These are phyloP conservation scores for Petrocephalus schoutedeni DNA, from an alignment of 2,797 vertebrate species.

Conservation along the genomic window DNA sequence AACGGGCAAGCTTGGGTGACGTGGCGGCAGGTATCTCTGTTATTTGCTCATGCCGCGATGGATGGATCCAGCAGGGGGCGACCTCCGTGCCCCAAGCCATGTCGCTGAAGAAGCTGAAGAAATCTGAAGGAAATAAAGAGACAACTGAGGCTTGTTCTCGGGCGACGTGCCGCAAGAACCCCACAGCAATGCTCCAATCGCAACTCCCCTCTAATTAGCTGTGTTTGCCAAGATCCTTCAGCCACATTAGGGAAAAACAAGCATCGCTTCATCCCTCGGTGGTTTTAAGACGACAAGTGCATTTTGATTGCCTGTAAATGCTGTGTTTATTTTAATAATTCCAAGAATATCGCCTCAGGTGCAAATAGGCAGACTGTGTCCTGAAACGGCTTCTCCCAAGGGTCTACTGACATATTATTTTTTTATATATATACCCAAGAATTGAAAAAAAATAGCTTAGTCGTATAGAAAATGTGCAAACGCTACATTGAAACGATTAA, in stretches of 20 bases:
- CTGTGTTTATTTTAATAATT: conserved; percentile 45
- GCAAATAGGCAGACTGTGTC: conserved; percentile 40
- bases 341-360: conserved; percentile 41
- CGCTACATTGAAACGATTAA: background rate
- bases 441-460: conserved; percentile 31
- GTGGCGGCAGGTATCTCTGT: conserved; percentile 35
- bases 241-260: conserved; percentile 36
- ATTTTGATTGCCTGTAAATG: conserved; percentile 46
- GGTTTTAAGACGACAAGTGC: conserved; percentile 41
- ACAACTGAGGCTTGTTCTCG: conserved; percentile 19
- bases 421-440: background rate
- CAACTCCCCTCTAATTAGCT: conserved; percentile 48
- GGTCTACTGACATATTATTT: conserved; percentile 34
- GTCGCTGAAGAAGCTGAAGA: conserved; percentile 34
- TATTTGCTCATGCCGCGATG: background rate
- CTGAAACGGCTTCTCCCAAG: conserved; percentile 31
- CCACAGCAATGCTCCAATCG: conserved; percentile 35
- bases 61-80: conserved; percentile 15
- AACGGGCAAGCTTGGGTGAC: conserved; percentile 44
- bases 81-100: background rate
- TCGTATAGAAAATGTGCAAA: conserved; percentile 23
- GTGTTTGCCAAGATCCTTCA: conserved; percentile 30
- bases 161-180: conserved; percentile 36
- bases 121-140: background rate
- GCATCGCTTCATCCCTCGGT: conserved; percentile 21